Evolutionary conservation across 2,113 vertebrate species (phyloP).

Genomic region (Aptenodytes patagonicus): DNA sequence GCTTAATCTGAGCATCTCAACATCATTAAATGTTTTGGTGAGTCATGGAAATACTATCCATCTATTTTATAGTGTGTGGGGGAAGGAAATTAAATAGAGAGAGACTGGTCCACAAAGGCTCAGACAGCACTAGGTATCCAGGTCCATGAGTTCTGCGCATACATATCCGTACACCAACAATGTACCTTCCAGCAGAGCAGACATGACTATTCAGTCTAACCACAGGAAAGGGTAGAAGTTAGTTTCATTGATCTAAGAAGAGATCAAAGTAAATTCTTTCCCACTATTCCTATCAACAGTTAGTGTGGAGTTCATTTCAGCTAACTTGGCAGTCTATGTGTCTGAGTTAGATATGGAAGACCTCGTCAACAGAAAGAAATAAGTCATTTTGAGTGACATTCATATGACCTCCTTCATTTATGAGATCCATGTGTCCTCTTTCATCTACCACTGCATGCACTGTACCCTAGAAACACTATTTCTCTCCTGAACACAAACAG

Average conservation of each 20-base stretch:
- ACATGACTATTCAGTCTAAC: background rate
- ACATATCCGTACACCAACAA: rapidly evolving
- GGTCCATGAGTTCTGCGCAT: background rate
- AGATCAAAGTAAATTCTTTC: background rate
- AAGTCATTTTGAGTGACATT: background rate
- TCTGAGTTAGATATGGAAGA: background rate
- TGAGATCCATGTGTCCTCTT: background rate
- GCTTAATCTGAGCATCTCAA: background rate
- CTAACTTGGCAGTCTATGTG: background rate
- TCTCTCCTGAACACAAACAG: background rate
- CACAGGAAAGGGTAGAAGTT: background rate
- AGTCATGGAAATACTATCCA: background rate
- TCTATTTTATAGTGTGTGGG: background rate
- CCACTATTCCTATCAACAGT: background rate
- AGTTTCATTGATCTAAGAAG: background rate
- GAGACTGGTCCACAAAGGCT: background rate
- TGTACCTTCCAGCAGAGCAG: rapidly evolving
- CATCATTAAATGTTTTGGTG: background rate
- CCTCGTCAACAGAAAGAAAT: background rate
- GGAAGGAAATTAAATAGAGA: background rate
- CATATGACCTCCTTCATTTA: background rate
- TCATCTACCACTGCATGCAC: background rate
- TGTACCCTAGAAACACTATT: background rate
- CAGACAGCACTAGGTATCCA: background rate
- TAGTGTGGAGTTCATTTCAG: background rate